Base-by-base conservation (phyloP, 1,140 invertebrate species). In the Geopemphigus sp. region DNA sequence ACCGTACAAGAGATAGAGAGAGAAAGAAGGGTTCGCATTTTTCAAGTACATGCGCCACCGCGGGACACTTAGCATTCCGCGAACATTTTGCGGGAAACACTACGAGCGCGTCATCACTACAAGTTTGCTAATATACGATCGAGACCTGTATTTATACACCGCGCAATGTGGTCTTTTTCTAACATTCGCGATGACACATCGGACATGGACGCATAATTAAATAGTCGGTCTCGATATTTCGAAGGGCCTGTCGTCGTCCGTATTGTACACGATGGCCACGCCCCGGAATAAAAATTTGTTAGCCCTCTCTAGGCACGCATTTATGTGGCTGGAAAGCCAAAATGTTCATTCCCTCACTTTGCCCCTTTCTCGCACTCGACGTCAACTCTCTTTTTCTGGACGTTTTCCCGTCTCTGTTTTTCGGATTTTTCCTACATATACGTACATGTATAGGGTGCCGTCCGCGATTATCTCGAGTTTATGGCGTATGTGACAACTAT, bases 391-490 rank as follows among this genome's bases (percentile, higher is more conserved):
- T 14, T 39, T 39, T 22, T 12, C 17, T 26, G 5, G 32, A 39
- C 8, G 3, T 39, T 39, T 39, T 17, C 17, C 17, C 15, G 57
- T 26, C 57, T 39, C 63, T 39, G 3, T 32, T 61, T 61, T 61
- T 15, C 24, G 56, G n/a, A 57, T 5, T 24, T 19, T 39, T 39
- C 32, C 32, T 39, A 4, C 8, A 39, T 4, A 29, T 24, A 57
- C n/a, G 8, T 10, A 39, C 59, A 1, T n/a, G n/a, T n/a, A n/a
- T 26, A 10, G 61, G 10, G 61, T 29, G 61, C 32, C 32, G 32
- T 39, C 32, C 32, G 45, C 39, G 66, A 68, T 68, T 68, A 68
- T 68, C 66, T 68, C 39, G 24, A 47, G 19, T 66, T 66, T 66
- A 66, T 66, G 12, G 32, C 19, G 19, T 24, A 19, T 50, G n/a